Evolutionary conservation across 2,113 vertebrate genomes (phyloP).

Genomic region (Eretmodus cyanostictus): DNA sequence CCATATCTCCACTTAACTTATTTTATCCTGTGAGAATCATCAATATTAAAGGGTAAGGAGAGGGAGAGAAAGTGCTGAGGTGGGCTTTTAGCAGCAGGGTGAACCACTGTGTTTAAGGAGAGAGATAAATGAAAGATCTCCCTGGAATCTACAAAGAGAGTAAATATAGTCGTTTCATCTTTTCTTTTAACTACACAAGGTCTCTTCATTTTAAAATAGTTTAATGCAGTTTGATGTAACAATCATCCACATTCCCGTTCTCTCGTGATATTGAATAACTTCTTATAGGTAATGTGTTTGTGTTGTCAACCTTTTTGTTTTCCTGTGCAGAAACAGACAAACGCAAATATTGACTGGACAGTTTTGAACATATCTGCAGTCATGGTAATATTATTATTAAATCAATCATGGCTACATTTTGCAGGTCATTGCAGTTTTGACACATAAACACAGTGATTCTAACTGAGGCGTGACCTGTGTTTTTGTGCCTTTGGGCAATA

Average conservation of each 20-base stretch:
- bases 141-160: conserved; percentile 69
- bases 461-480: conserved; percentile 48
- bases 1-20: conserved; percentile 76
- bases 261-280: not conserved
- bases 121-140: conserved; percentile 72
- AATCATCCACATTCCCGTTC: not conserved
- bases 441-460: conserved; percentile 30
- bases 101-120: conserved; percentile 71
- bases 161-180: conserved; percentile 64
- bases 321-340: not conserved
- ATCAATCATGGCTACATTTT: conserved; percentile 27
- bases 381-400: conserved; percentile 30
- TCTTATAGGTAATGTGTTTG: not conserved
- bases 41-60: conserved; percentile 76
- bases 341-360: conserved; percentile 41
- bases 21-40: conserved; percentile 81
- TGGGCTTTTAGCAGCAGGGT: conserved; percentile 68
- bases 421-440: conserved; percentile 48
- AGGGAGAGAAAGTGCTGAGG: conserved; percentile 72
- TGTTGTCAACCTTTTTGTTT: not conserved
- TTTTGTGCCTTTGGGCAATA: conserved; percentile 51
- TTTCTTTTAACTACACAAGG: conserved; percentile 33
- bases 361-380: conserved; percentile 25
- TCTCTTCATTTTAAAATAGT: conserved; percentile 39
- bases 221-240: conserved; percentile 20